These are phyloP conservation scores for Sweltsa coloradensis DNA, from an alignment of 1,140 invertebrate genomes.

Conservation along the genomic window DNA sequence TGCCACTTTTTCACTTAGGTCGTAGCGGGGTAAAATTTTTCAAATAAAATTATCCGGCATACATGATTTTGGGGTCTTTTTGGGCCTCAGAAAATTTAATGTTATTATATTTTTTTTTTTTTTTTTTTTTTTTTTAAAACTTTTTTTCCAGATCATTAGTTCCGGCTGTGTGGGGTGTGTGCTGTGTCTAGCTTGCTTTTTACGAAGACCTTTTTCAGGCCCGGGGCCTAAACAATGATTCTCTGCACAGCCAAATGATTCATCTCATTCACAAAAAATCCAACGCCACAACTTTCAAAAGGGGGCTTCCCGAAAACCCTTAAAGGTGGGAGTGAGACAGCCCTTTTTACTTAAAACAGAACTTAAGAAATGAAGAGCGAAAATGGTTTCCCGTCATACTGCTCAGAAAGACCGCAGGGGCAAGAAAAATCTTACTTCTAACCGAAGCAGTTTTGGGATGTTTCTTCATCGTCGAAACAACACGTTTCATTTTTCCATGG, in stretches of 20 bases:
- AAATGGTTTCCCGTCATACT: constrained; percentile 70
- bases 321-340: constrained; percentile 79
- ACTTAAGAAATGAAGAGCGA: constrained; percentile 72
- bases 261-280: constrained; percentile 32
- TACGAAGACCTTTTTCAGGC: too few species aligned
- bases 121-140: too few species aligned
- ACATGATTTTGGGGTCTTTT: too few species aligned
- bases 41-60: too few species aligned
- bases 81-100: too few species aligned
- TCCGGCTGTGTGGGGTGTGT: too few species aligned
- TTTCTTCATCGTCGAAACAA: constrained; percentile 66
- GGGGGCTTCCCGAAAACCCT: constrained; percentile 54
- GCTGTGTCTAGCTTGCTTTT: too few species aligned
- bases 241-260: constrained; percentile 35
- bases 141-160: too few species aligned
- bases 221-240: constrained; percentile 35
- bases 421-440: constrained; percentile 34
- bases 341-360: constrained; percentile 81
- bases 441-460: constrained; percentile 58
- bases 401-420: constrained; percentile 66
- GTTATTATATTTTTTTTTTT: too few species aligned
- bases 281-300: constrained; percentile 34
- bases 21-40: too few species aligned
- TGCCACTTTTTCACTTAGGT: too few species aligned
- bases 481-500: constrained; percentile 67